phyloP scores from a whole-genome alignment of 2,888 invertebrate genomes.

The Spialia ferax region DNA sequence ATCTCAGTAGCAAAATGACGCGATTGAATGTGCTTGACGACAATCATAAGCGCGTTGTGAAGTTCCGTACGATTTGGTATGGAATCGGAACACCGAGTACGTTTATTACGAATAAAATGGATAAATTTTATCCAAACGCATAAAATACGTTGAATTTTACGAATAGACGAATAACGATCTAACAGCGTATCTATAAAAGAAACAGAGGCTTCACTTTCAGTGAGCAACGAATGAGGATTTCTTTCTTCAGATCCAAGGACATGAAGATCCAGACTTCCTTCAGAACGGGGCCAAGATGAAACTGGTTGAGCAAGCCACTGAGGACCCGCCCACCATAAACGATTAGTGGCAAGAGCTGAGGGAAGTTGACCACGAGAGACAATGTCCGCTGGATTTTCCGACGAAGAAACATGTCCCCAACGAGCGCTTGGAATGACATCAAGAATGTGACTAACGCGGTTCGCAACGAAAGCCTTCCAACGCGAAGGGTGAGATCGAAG shows the following conservation, averaged over 20 bases:
- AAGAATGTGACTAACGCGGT: neutral
- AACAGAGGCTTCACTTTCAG: neutral
- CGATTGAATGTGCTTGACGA: neutral
- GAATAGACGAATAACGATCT: conserved; percentile 2
- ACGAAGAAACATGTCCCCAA: neutral
- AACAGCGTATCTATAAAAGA: conserved; percentile 1
- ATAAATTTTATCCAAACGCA: neutral
- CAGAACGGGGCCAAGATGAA: conserved; percentile 14
- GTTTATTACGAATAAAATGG: neutral
- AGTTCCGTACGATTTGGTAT: neutral
- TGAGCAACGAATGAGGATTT: neutral
- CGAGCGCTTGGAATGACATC: conserved; percentile 12
- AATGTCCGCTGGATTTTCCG: conserved; percentile 2
- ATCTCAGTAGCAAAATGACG: neutral
- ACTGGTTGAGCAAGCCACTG: neutral
- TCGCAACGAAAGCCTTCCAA: conserved; percentile 6
- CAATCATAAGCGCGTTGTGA: neutral
- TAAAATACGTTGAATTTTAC: neutral
- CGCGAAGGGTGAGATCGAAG: neutral
- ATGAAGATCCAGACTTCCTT: neutral
- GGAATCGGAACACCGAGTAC: neutral
- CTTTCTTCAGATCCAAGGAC: conserved; percentile 1
- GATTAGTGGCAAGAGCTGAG: conserved; percentile 11
- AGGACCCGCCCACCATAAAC: conserved; percentile 10
- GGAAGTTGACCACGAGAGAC: neutral